Percentiles rank a stretch among this genome's conserved stretches.
These are phyloP conservation scores for Pachypsylla venusta DNA, from an alignment of 1,140 invertebrate species.

Conservation along the genomic window DNA sequence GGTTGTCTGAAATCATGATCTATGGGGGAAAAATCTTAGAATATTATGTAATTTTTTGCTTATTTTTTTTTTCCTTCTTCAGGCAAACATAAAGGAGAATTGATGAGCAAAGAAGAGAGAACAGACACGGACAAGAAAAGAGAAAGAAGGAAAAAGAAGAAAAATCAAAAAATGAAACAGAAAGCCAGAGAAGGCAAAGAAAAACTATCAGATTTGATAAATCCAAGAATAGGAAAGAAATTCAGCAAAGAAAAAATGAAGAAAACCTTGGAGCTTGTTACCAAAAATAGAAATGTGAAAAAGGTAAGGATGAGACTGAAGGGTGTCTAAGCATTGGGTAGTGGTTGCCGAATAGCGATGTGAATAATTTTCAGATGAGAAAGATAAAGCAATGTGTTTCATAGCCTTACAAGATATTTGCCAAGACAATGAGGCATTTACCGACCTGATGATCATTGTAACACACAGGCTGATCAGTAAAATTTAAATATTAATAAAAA, in stretches of 20 bases:
- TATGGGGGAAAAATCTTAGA: too few species aligned
- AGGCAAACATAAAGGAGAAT: conserved; percentile 58
- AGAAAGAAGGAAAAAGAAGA: conserved; percentile 74
- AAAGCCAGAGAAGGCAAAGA: conserved; percentile 34
- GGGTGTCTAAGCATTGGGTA: background rate
- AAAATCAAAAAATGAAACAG: conserved; percentile 43
- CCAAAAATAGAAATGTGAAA: conserved; percentile 45
- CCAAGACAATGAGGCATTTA: conserved; percentile 8
- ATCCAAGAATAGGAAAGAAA: conserved; percentile 40
- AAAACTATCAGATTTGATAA: conserved; percentile 27
- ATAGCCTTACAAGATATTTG: too few species aligned
- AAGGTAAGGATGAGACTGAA: conserved; percentile 30
- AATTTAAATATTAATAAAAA: conserved; percentile 13
- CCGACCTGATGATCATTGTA: conserved; percentile 6
- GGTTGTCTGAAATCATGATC: too few species aligned
- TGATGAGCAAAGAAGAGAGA: conserved; percentile 65
- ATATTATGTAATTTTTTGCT: background rate
- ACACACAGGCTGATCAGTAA: conserved; percentile 8
- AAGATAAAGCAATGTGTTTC: too few species aligned
- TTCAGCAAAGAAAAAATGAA: conserved; percentile 38
- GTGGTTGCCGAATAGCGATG: too few species aligned
- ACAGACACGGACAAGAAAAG: conserved; percentile 77
- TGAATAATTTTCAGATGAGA: too few species aligned
- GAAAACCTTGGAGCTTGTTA: conserved; percentile 40
- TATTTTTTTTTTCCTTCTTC: conserved; percentile 25